Percentiles rank a stretch among this genome's conserved stretches.
These are phyloP conservation scores for Cydia splendana DNA, from an alignment of 1,140 invertebrate genomes.

Conservation along the genomic window DNA sequence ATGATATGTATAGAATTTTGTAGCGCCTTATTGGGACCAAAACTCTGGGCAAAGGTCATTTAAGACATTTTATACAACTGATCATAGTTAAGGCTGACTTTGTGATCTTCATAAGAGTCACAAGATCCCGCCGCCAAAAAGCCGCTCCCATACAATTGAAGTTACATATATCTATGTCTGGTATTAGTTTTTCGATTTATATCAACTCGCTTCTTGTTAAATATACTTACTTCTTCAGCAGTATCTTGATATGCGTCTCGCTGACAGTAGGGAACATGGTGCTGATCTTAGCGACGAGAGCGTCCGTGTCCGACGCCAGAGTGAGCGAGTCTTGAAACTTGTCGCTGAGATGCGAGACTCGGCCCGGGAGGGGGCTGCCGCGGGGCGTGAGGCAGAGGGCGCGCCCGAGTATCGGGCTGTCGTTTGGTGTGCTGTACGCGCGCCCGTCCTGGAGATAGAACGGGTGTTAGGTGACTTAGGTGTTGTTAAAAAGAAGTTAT, in stretches of 20 bases:
- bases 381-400: constrained; percentile 79
- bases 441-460: constrained; percentile 50
- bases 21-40: too few relatives aligned
- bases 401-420: constrained; percentile 76
- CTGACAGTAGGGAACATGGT: constrained; percentile 95
- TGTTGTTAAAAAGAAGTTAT: too few relatives aligned
- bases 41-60: too few relatives aligned
- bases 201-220: too few relatives aligned
- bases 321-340: constrained; percentile 85
- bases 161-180: too few relatives aligned
- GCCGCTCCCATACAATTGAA: too few relatives aligned
- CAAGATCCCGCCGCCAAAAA: too few relatives aligned
- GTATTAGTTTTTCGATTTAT: too few relatives aligned
- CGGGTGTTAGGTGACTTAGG: background rate
- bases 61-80: too few relatives aligned
- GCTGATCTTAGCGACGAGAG: constrained; percentile 89
- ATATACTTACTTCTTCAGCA: constrained; percentile 91
- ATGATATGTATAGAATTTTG: too few relatives aligned
- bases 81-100: too few relatives aligned
- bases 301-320: constrained; percentile 83
- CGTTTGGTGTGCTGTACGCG: constrained; percentile 68
- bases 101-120: too few relatives aligned
- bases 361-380: constrained; percentile 70
- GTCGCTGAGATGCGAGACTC: constrained; percentile 76
- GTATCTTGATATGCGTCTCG: constrained; percentile 91